Percentiles rank a stretch among this genome's conserved stretches.
Conservation (phyloP, 2,113 vertebrate genomes). For the Daboia siamensis region DNA sequence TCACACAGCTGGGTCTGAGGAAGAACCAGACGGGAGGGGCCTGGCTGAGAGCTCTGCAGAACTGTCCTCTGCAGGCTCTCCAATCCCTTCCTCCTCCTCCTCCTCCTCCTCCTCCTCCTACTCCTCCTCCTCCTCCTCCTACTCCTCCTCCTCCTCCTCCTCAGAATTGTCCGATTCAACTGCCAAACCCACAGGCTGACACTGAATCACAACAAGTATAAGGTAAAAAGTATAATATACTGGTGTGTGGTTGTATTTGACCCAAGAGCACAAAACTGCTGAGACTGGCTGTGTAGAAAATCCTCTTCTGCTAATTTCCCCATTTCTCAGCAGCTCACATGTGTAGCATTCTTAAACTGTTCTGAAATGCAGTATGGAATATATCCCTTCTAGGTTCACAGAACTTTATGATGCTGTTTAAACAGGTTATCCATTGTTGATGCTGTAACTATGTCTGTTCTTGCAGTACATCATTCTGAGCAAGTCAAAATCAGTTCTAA, state of each 20-base stretch:
- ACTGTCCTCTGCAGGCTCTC: too few relatives aligned
- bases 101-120: too few relatives aligned
- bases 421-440: constrained; percentile 44
- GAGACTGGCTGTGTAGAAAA: constrained; percentile 32
- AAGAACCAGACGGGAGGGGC: too few relatives aligned
- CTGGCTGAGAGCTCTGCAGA: too few relatives aligned
- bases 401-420: constrained; percentile 48
- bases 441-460: constrained; percentile 30
- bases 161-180: too few relatives aligned
- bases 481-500: constrained; percentile 40
- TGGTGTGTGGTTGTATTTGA: neutral
- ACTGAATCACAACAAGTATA: too few relatives aligned
- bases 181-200: too few relatives aligned
- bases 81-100: too few relatives aligned
- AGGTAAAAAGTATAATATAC: too few relatives aligned
- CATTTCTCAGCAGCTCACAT: constrained; percentile 44
- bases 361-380: constrained; percentile 50
- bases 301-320: constrained; percentile 51
- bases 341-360: constrained; percentile 32
- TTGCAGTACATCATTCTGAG: constrained; percentile 19
- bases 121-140: too few relatives aligned
- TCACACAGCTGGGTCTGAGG: too few relatives aligned
- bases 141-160: too few relatives aligned
- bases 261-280: neutral
- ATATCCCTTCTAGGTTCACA: constrained; percentile 50